Base-by-base conservation (phyloP, 1,140 invertebrate genomes). In the Drosophila kikkawai region DNA sequence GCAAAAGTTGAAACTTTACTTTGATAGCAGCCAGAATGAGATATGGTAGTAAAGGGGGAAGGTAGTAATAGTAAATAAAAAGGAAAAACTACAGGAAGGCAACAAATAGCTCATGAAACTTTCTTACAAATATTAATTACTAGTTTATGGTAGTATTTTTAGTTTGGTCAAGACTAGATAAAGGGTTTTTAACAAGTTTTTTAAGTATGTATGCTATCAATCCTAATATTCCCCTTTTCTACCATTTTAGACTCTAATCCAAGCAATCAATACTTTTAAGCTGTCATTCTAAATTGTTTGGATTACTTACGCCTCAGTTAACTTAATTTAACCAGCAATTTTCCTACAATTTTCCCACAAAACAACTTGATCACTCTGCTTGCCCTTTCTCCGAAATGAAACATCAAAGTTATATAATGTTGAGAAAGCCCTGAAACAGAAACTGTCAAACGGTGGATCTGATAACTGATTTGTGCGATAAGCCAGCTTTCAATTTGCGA, bases 1-100 rank as follows among this genome's bases (percentile, higher is more conserved):
- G 59, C 63, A 79, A 71, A 87, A 82, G 61, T 86, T 82, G 53
- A 22, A 37, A 48, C 48, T 58, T 34, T 22, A 42, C 57, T 61
- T 66, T 75, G 57, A 67, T 56, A 41, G 36, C 37, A 57, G 36
- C 41, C 37, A 48, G 42, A 53, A 68, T 73, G 44, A 36, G 32
- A 42, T 48, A 55, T 58, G 12, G n/a, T 11, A 37, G 32, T 15
- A 36, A 9, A 13, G 13, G 9, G 8, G 4, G 19, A 11, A 55
- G 36, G 15, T 12, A 7, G 26, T 12, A 50, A n/a, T 22, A 12
- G 4, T 0, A 55, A 36, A 13, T 6, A 12, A 1, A 9, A 17
- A 17, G 19, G 8, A 13, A 34, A 34, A 17, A 34, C 4, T 17
- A 29, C 1, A 13, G 17, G 19, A 29, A 11, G 34, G 59, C n/a